A percentile compares a stretch with the other conserved stretches of the same genome.
Conservation (phyloP, 2,797 vertebrate species). For the Cetoscarus ocellatus region DNA sequence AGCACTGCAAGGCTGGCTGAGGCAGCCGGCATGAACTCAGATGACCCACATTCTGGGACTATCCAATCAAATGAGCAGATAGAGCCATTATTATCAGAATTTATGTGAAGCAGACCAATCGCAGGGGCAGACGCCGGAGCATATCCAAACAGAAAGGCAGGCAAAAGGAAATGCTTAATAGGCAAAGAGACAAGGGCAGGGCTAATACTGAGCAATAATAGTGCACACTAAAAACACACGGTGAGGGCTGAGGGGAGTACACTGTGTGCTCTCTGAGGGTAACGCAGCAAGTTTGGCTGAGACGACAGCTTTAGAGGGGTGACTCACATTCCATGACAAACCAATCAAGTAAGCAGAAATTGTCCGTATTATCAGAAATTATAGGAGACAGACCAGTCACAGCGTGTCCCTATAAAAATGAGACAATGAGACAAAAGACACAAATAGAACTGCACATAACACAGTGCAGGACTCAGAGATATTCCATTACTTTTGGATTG, state of each 20-base stretch:
- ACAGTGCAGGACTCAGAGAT: background rate
- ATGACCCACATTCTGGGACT: conserved; percentile 89
- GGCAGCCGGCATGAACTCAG: conserved; percentile 85
- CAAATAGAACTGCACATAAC: conserved; percentile 25
- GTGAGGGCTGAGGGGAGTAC: conserved; percentile 64
- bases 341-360: conserved; percentile 81
- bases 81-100: conserved; percentile 78
- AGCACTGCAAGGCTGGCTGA: conserved; percentile 86
- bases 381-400: conserved; percentile 60
- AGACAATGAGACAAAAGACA: conserved; percentile 26
- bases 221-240: conserved; percentile 62
- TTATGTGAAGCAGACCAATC: conserved; percentile 70
- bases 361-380: conserved; percentile 70
- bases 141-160: conserved; percentile 67
- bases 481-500: conserved; percentile 5
- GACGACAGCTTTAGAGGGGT: conserved; percentile 82
- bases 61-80: conserved; percentile 84
- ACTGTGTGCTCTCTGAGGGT: conserved; percentile 76
- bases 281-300: conserved; percentile 80
- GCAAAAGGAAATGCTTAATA: conserved; percentile 63
- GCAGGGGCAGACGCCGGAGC: conserved; percentile 48
- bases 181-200: conserved; percentile 58
- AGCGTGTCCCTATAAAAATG: conserved; percentile 51
- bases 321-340: conserved; percentile 85
- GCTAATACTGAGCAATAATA: conserved; percentile 56